Percentiles rank a stretch among this genome's conserved stretches.
Evolutionary conservation across 2,797 vertebrate species (phyloP).

Genomic region (Chaunax sp.): DNA sequence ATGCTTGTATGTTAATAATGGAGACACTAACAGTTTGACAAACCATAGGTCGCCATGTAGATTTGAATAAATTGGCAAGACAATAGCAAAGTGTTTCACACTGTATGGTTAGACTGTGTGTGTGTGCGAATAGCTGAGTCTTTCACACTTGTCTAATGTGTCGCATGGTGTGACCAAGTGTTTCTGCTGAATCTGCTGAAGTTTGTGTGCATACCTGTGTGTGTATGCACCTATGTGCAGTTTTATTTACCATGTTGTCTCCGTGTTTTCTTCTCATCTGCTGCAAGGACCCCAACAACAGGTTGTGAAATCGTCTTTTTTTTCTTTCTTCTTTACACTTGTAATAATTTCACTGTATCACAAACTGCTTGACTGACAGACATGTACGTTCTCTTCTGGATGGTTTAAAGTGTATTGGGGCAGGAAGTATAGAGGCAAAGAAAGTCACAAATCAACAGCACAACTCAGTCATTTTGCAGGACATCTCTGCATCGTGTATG

Average conservation of each 20-base stretch:
- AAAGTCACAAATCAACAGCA: background rate
- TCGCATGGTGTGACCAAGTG: slow-evolving; percentile 46
- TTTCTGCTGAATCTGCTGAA: slow-evolving; percentile 57
- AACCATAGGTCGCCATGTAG: slow-evolving; percentile 4
- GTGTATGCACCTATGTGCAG: slow-evolving; percentile 12
- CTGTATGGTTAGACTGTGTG: slow-evolving; percentile 7
- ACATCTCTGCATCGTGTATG: background rate
- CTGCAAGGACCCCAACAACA: too few species aligned
- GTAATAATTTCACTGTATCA: background rate
- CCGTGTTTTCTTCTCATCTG: slow-evolving; percentile 24
- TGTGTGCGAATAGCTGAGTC: slow-evolving; percentile 37
- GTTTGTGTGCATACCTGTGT: slow-evolving; percentile 24
- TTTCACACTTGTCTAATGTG: slow-evolving; percentile 65
- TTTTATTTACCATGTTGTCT: slow-evolving; percentile 14
- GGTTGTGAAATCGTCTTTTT: too few species aligned
- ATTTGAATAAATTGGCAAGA: slow-evolving; percentile 42
- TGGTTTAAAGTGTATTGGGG: slow-evolving; percentile 1
- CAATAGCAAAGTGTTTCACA: slow-evolving; percentile 59
- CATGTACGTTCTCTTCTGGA: background rate
- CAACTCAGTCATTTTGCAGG: too few species aligned
- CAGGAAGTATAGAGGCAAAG: background rate
- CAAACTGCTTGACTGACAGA: background rate
- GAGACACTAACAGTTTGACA: slow-evolving; percentile 12
- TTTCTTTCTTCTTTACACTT: background rate
- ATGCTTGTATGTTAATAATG: background rate